Conservation (phyloP, 2,888 invertebrate species). For the Catocala fraxini region DNA sequence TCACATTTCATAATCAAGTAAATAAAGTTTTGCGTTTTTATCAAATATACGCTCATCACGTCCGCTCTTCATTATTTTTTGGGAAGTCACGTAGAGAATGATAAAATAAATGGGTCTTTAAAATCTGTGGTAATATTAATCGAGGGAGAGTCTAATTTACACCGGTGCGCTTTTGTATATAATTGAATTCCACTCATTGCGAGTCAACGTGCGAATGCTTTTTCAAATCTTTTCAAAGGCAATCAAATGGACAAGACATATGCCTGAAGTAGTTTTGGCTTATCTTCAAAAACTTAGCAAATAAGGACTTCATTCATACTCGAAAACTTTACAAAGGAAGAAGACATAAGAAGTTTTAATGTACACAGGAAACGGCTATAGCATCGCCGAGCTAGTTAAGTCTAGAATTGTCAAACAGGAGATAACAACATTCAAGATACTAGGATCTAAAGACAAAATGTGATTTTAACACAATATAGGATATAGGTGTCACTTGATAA, state of each 20-base stretch:
- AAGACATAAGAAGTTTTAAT: conserved; percentile 57
- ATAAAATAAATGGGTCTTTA: conserved; percentile 23
- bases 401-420: conserved; percentile 22
- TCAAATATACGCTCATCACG: conserved; percentile 28
- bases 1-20: conserved; percentile 18
- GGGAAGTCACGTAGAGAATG: conserved; percentile 16
- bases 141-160: conserved; percentile 16
- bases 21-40: conserved; percentile 25
- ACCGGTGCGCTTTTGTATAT: conserved; percentile 5
- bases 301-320: conserved; percentile 47
- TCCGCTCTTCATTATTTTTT: conserved; percentile 21
- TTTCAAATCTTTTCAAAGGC: conserved; percentile 3
- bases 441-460: neutral
- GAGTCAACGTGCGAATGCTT: conserved; percentile 1
- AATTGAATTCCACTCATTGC: conserved; percentile 2
- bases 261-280: conserved; percentile 43
- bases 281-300: conserved; percentile 50
- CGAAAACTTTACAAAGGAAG: conserved; percentile 40
- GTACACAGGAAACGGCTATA: conserved; percentile 53
- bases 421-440: conserved; percentile 18
- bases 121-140: conserved; percentile 20
- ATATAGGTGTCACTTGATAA: conserved; percentile 24
- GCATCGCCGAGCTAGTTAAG: conserved; percentile 47
- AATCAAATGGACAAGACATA: conserved; percentile 35
- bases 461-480: conserved; percentile 17